phyloP scores from a whole-genome alignment of 1,140 invertebrate genomes.

The Ostrea edulis region DNA sequence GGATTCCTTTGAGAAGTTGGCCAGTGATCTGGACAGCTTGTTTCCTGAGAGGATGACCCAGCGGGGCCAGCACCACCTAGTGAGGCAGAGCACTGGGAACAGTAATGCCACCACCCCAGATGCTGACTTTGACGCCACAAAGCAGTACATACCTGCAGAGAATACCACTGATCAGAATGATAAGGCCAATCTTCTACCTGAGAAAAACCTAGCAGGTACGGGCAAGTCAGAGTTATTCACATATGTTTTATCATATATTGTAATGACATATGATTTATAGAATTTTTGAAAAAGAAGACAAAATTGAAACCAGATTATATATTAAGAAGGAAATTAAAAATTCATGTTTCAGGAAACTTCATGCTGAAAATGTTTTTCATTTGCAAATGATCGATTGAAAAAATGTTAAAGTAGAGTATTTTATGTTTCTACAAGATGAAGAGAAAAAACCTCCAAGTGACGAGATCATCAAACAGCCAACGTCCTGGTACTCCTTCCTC shows the following conservation, averaged over 20 bases:
- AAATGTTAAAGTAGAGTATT: too few relatives aligned
- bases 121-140: slow-evolving; percentile 75
- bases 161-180: slow-evolving; percentile 67
- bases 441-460: slow-evolving; percentile 70
- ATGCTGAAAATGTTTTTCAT: too few relatives aligned
- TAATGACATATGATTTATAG: not conserved
- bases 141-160: slow-evolving; percentile 59
- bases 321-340: too few relatives aligned
- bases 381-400: too few relatives aligned
- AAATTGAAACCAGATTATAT: not conserved
- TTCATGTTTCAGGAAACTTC: too few relatives aligned
- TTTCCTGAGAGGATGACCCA: slow-evolving; percentile 76
- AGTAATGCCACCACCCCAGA: slow-evolving; percentile 66
- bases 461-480: slow-evolving; percentile 91
- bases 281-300: not conserved
- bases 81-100: slow-evolving; percentile 55
- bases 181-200: slow-evolving; percentile 58
- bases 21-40: slow-evolving; percentile 75
- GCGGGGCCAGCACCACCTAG: slow-evolving; percentile 69
- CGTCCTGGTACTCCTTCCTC: slow-evolving; percentile 95
- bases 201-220: slow-evolving; percentile 37
- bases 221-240: slow-evolving; percentile 45
- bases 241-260: not conserved
- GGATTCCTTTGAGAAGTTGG: slow-evolving; percentile 75
- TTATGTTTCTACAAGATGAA: slow-evolving; percentile 36